Conservation (phyloP, 2,888 invertebrate genomes). For the Rhimphoctona megacephalus region DNA sequence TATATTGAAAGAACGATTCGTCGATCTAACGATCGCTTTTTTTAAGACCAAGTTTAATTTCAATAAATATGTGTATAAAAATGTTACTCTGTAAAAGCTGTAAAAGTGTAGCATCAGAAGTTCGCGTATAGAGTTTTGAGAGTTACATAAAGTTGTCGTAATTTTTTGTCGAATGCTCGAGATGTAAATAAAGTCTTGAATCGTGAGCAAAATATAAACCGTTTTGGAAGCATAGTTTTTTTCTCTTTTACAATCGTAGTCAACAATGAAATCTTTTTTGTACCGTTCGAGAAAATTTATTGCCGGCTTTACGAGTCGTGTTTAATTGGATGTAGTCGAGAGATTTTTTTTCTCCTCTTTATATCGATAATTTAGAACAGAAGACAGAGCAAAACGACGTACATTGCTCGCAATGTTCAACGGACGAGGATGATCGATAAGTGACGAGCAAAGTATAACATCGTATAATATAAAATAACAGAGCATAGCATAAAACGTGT, state of each 20-base stretch:
- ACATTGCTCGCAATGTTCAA: constrained; percentile 27
- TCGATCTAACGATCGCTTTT: not conserved
- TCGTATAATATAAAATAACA: constrained; percentile 22
- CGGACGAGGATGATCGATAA: constrained; percentile 55
- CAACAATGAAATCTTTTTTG: not conserved
- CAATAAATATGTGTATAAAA: not conserved
- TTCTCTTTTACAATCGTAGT: not conserved
- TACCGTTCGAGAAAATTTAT: not conserved
- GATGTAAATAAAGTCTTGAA: not conserved
- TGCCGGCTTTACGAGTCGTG: not conserved
- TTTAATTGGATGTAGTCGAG: not conserved
- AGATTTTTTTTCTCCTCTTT: not conserved
- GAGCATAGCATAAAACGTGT: constrained; percentile 39
- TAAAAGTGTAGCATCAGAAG: not conserved
- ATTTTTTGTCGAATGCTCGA: not conserved
- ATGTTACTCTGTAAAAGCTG: not conserved
- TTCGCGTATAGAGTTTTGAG: not conserved
- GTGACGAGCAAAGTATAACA: constrained; percentile 42
- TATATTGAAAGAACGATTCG: constrained; percentile 5
- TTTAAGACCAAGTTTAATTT: not conserved
- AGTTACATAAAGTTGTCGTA: not conserved
- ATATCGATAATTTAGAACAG: not conserved
- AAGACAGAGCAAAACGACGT: not conserved
- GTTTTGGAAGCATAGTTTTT: not conserved
- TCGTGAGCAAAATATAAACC: not conserved